Conservation (phyloP, 2,113 vertebrate species). For the Sorex araneus region DNA sequence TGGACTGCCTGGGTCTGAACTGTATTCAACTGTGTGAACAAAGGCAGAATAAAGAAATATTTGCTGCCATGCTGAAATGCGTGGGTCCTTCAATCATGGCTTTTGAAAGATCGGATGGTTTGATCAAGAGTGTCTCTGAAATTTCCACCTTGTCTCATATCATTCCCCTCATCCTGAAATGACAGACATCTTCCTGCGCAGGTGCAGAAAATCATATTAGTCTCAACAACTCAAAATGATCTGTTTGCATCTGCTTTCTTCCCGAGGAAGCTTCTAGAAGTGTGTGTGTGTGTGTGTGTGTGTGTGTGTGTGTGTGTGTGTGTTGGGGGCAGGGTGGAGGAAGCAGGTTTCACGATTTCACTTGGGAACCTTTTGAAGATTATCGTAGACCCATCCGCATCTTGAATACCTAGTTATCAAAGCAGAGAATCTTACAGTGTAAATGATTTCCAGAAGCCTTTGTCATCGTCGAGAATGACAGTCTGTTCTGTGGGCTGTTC, state of each 20-base stretch:
- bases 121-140: not conserved
- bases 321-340: not conserved
- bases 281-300: too few relatives aligned
- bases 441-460: conserved; percentile 75
- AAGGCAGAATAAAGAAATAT: conserved; percentile 6
- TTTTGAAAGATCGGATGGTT: not conserved
- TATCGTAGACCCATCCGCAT: conserved; percentile 59
- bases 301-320: too few relatives aligned
- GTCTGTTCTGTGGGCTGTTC: conserved; percentile 31
- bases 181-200: conserved; percentile 38
- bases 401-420: conserved; percentile 79
- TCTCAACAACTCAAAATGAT: conserved; percentile 7
- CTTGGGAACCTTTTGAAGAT: conserved; percentile 76
- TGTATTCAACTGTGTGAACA: not conserved
- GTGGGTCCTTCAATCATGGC: not conserved
- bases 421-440: conserved; percentile 59
- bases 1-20: not conserved
- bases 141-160: conserved; percentile 12
- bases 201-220: conserved; percentile 67
- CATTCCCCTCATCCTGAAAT: conserved; percentile 30
- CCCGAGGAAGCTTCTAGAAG: conserved; percentile 52
- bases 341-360: conserved; percentile 54
- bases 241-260: conserved; percentile 62
- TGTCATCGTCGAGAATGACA: conserved; percentile 61
- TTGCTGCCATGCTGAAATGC: not conserved